Evolutionary conservation across 2,888 invertebrate species (phyloP).

Genomic region (Caenorhabditis sp.): DNA sequence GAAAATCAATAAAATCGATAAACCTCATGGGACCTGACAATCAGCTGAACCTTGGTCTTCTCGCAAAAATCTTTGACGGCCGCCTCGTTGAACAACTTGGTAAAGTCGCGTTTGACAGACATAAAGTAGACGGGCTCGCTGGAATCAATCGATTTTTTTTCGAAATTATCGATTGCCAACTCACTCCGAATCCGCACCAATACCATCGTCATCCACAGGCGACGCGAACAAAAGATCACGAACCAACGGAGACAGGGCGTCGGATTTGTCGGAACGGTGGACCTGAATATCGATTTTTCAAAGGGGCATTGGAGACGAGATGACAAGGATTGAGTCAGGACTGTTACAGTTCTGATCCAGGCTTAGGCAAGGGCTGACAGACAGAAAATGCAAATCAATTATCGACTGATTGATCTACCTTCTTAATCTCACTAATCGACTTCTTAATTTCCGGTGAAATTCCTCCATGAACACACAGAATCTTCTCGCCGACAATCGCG

Average conservation of each 20-base stretch:
- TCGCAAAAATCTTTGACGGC: constrained; percentile 32
- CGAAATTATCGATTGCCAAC: neutral
- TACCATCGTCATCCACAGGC: constrained; percentile 23
- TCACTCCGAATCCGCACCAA: constrained; percentile 19
- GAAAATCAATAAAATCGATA: neutral
- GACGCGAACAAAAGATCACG: constrained; percentile 25
- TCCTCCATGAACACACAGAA: constrained; percentile 45
- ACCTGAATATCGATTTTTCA: neutral
- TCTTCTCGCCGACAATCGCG: constrained; percentile 35
- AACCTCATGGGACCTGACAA: constrained; percentile 34
- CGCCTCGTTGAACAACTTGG: constrained; percentile 24
- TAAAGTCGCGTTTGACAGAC: neutral
- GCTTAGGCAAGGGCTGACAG: too few relatives aligned
- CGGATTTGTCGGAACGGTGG: neutral
- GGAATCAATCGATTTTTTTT: constrained; percentile 6
- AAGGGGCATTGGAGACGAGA: too few relatives aligned
- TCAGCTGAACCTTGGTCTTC: constrained; percentile 21
- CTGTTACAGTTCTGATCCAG: too few relatives aligned
- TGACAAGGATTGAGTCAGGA: too few relatives aligned
- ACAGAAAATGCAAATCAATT: neutral
- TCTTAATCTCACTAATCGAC: constrained; percentile 1
- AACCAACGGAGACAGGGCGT: neutral
- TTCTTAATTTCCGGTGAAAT: constrained; percentile 15
- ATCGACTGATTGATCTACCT: neutral
- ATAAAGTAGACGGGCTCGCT: constrained; percentile 2